Conservation (phyloP, 2,113 vertebrate species). For the Petromus typicus region DNA sequence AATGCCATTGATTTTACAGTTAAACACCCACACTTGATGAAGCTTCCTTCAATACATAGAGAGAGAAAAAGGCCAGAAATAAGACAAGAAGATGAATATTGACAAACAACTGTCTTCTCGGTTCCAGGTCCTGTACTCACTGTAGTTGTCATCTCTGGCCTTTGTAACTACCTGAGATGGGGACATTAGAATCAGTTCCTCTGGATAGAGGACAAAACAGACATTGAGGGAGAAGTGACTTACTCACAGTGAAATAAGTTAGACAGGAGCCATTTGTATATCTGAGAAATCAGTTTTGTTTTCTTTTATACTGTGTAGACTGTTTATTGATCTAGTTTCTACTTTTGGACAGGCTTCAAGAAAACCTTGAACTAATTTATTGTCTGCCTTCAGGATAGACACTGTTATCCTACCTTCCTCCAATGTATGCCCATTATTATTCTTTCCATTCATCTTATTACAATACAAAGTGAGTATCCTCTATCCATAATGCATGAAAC, state of each 20-base stretch:
- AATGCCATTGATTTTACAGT: background rate
- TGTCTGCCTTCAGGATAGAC: too few species aligned
- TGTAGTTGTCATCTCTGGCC: background rate
- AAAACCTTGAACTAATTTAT: background rate
- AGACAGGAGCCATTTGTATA: background rate
- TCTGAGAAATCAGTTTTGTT: background rate
- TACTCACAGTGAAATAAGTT: background rate
- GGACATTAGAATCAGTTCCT: background rate
- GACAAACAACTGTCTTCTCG: background rate
- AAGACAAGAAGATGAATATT: background rate
- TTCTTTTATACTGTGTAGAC: background rate
- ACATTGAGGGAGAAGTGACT: background rate
- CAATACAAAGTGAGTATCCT: background rate
- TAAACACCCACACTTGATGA: background rate
- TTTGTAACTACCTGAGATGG: background rate
- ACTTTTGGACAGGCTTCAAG: background rate
- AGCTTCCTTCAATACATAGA: background rate
- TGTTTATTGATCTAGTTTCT: background rate
- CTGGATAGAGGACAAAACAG: background rate
- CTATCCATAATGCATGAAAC: background rate
- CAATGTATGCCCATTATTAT: background rate
- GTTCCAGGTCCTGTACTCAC: background rate
- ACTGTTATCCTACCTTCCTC: background rate
- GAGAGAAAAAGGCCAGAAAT: background rate
- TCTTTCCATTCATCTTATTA: background rate